Base-by-base conservation (phyloP, 2,888 invertebrate genomes). In the Rhogogaster chlorosoma region DNA sequence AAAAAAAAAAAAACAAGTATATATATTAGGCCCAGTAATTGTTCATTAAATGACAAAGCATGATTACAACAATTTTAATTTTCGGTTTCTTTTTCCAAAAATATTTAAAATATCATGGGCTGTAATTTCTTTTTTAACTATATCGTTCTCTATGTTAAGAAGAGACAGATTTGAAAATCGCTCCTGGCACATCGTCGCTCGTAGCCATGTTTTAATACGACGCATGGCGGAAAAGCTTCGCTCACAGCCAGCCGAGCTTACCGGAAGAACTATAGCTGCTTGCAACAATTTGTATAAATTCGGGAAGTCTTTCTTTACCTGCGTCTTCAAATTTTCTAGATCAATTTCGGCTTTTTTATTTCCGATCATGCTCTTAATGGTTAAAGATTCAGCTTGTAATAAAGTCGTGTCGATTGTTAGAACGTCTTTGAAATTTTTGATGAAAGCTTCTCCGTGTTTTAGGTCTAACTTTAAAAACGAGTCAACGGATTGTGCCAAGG, bases 161-260 rank as follows among this genome's bases (percentile, higher is more conserved):
- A 73, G 73, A 38, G 73, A 18, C 42, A 42, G 15, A 42, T 42
- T 73, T 38, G 73, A 73, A 38, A 42, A 22, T 42, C 36, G 36
- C 42, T 73, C 36, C 22, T 73, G n/a, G n/a, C 36, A 18, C 36
- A 73, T 73, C 18, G 42, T 36, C 36, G 38, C 18, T 42, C 73
- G 15, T 42, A 73, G 10, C 73, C 73, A 73, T 22, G 32, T 38
- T 42, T 73, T 42, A 22, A 73, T 73, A 18, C n/a, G 36, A 15
- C 38, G n/a, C 73, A 73, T 73, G 36, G 42, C n/a, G n/a, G 73
- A 73, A 73, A 38, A 73, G 73, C 38, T 73, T 42, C 38, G 36
- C 73, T 38, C 73, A 42, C 73, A 73, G n/a, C 73, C 73, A 38
- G 73, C 73, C 42, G 73, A 32, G 22, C 73, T 73, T 18, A 38